These are phyloP conservation scores for Drosophila asahinai DNA, from an alignment of 1,140 invertebrate genomes.

Conservation along the genomic window DNA sequence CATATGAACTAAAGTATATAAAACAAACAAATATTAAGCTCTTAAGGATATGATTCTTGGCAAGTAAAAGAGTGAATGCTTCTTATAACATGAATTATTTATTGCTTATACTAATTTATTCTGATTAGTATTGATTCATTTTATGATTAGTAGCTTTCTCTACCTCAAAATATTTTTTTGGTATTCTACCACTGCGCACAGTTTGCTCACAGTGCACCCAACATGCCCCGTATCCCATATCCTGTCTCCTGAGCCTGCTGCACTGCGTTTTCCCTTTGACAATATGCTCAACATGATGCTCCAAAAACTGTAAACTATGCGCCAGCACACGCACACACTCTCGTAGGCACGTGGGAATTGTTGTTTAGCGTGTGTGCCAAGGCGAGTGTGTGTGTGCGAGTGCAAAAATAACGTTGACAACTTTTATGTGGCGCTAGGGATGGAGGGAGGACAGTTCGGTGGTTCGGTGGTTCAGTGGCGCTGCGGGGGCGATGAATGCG, in stretches of 20 bases:
- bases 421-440: slow-evolving; percentile 54
- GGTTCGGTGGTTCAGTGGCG: slow-evolving; percentile 2
- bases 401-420: slow-evolving; percentile 80
- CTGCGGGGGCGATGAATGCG: slow-evolving; percentile 50
- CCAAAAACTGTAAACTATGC: slow-evolving; percentile 65
- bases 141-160: no score
- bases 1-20: no score
- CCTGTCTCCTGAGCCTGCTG: slow-evolving; percentile 44
- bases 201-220: not conserved
- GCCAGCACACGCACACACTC: slow-evolving; percentile 18
- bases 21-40: no score
- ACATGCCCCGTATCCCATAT: slow-evolving; percentile 47
- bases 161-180: no score
- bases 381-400: slow-evolving; percentile 28
- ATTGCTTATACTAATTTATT: no score
- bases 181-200: no score
- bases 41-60: no score
- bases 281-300: slow-evolving; percentile 74
- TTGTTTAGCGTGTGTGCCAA: slow-evolving; percentile 30
- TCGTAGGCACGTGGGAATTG: slow-evolving; percentile 71
- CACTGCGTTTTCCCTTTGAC: slow-evolving; percentile 60
- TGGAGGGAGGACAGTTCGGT: not conserved
- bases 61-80: no score
- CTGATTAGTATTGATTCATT: no score
- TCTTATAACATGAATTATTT: no score